These are phyloP conservation scores for Nyctibius grandis DNA, from an alignment of 2,797 vertebrate genomes.

Conservation along the genomic window DNA sequence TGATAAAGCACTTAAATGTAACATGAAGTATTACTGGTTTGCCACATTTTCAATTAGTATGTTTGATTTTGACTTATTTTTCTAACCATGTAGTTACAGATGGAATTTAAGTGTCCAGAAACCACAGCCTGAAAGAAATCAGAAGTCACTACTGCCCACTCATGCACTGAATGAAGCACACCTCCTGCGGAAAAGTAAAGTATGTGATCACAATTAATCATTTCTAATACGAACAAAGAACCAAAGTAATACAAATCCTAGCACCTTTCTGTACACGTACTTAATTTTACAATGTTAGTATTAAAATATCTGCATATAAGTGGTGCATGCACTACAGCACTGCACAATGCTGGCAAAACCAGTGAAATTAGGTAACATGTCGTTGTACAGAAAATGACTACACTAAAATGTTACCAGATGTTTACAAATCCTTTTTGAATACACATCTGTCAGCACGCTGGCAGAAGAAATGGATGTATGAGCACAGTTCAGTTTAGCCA, in stretches of 20 bases:
- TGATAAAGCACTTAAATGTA: too few species aligned
- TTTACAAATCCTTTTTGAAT: not conserved
- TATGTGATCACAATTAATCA: not conserved
- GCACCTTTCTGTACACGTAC: not conserved
- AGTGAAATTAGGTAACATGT: rapidly evolving
- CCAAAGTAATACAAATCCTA: not conserved
- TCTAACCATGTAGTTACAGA: not conserved
- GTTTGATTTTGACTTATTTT: not conserved
- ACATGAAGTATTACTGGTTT: not conserved
- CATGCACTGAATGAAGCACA: not conserved
- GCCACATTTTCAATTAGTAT: not conserved
- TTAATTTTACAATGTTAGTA: rapidly evolving
- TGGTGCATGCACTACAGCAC: rapidly evolving
- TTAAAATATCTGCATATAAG: not conserved
- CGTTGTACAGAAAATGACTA: not conserved
- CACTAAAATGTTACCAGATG: not conserved
- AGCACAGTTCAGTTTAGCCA: not conserved
- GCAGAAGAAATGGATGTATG: not conserved
- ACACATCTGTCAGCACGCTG: rapidly evolving
- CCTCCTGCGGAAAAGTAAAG: not conserved
- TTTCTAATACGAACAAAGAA: not conserved
- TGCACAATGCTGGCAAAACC: not conserved
- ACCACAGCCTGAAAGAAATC: not conserved
- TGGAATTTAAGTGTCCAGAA: not conserved
- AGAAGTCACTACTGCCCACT: not conserved